Base-by-base conservation (phyloP, 2,888 invertebrate species). In the Acanthosepion esculentum region DNA sequence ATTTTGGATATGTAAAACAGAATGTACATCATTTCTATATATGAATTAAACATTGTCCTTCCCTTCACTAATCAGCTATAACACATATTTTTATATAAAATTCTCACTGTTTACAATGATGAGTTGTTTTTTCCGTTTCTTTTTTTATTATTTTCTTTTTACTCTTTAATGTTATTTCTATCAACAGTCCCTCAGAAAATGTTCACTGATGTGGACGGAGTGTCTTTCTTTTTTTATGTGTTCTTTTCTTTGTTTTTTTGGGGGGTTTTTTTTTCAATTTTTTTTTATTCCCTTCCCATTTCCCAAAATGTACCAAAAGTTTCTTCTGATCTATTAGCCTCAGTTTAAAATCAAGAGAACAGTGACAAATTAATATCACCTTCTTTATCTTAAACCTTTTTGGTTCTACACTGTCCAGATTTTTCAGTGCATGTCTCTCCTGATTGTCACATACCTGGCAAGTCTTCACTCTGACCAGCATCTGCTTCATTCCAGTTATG, bases 381-480 rank as follows among this genome's bases (percentile, higher is more conserved):
- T 33, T n/a, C 20, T 78, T 23, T 78, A 78, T 33, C 12, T 78
- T 78, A 78, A 10, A n/a, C 15, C n/a, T 78, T 78, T 78, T n/a
- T 33, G n/a, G n/a, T 78, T 78, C n/a, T 78, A 78, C 78, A 78
- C n/a, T 33, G 78, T 78, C n/a, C 78, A 78, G n/a, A n/a, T 33
- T 78, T 78, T 78, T 78, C 78, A 78, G 78, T 78, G 78, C n/a
- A 78, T n/a, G n/a, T 78, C n/a, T 18, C n/a, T 78, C 78, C 78
- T 18, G 78, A n/a, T 78, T 78, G 78, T 78, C 78, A 78, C 78
- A 78, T 78, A 78, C 78, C 78, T 78, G 78, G n/a, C 78, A 78
- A 78, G 78, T 78, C 33, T 78, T 78, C 78, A n/a, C 78, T 78
- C n/a, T 78, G 78, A 78, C n/a, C 78, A n/a, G n/a, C 33, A 78